phyloP scores from a whole-genome alignment of 2,797 vertebrate genomes.

The Crocodylus rhombifer region DNA sequence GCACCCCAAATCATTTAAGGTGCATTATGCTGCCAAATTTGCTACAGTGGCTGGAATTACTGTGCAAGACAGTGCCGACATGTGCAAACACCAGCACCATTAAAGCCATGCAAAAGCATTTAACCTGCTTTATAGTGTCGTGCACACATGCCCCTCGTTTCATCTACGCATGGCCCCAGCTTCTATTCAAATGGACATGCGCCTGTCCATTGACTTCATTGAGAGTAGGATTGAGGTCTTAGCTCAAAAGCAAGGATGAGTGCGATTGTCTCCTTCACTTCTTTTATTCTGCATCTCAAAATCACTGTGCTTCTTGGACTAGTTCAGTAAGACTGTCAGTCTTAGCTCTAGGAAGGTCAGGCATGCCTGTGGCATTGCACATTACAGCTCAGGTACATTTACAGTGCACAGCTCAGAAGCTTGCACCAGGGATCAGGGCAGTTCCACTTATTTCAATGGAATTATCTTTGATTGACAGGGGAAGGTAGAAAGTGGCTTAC shows the following conservation, averaged over 20 bases:
- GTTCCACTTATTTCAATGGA: not conserved
- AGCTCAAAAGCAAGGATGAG: not conserved
- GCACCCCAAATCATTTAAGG: no score
- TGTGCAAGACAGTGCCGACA: no score
- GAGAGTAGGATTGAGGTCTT: not conserved
- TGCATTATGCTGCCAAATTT: no score
- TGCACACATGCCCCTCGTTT: no score
- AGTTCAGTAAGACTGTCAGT: not conserved
- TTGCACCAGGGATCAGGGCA: not conserved
- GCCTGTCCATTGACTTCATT: not conserved
- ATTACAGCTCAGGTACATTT: not conserved
- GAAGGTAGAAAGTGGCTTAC: not conserved
- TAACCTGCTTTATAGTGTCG: no score
- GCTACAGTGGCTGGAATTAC: no score
- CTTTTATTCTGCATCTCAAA: not conserved
- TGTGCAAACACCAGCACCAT: no score
- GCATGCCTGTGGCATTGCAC: not conserved
- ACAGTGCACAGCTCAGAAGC: not conserved
- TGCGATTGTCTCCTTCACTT: not conserved
- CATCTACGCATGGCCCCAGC: not conserved
- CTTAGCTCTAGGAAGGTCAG: not conserved
- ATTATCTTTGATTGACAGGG: not conserved
- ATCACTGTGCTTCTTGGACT: not conserved
- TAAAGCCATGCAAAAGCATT: no score
- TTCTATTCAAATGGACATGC: not conserved